A percentile compares a stretch with the other conserved stretches of the same genome.
phyloP scores from a whole-genome alignment of 2,888 invertebrate genomes.

The Heliconius hortense region DNA sequence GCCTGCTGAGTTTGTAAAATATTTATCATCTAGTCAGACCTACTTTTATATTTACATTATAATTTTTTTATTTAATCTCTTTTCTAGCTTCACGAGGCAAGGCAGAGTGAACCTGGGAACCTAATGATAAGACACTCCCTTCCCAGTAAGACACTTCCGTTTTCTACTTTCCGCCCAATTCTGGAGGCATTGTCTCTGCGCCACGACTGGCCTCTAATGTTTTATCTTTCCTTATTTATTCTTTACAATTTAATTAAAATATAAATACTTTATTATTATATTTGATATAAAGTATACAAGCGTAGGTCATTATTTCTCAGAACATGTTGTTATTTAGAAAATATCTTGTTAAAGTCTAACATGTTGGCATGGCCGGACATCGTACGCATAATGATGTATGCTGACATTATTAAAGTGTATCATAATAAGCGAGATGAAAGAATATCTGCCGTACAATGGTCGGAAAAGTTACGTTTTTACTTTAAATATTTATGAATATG shows the following conservation, averaged over 20 bases:
- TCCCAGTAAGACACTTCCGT: no score
- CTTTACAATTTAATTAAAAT: background rate
- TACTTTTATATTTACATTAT: no score
- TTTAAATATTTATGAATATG: background rate
- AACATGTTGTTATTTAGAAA: constrained; percentile 30
- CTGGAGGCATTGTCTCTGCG: no score
- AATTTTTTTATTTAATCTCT: no score
- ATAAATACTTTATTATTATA: background rate
- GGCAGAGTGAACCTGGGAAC: no score
- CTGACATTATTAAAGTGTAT: constrained; percentile 68
- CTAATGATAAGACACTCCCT: no score
- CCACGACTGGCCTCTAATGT: no score
- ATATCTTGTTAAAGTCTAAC: constrained; percentile 49
- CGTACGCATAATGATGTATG: constrained; percentile 72
- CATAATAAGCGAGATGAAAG: constrained; percentile 67
- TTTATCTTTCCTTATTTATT: background rate
- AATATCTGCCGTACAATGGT: constrained; percentile 56
- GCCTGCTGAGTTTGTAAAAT: no score
- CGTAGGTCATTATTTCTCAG: constrained; percentile 34
- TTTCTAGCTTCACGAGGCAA: no score
- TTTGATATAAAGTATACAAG: constrained; percentile 14
- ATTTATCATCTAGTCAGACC: no score
- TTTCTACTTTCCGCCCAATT: no score
- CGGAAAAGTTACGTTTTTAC: constrained; percentile 36
- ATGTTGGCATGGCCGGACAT: constrained; percentile 63